These are phyloP conservation scores for Spongilla lacustris DNA, from an alignment of 37 sponge, comb jelly and placozoan genomes.

Conservation along the genomic window DNA sequence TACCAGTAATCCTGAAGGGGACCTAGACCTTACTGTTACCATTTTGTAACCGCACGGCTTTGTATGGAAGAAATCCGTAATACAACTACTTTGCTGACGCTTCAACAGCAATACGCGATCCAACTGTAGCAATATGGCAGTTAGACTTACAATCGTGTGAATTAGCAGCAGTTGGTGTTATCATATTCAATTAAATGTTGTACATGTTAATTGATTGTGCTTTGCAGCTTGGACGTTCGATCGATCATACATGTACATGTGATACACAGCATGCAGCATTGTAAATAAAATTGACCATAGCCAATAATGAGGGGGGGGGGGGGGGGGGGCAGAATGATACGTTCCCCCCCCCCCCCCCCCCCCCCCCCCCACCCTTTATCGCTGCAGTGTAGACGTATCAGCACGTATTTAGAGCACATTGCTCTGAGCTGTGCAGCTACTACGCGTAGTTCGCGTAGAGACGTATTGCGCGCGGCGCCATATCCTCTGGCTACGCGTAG, in stretches of 20 bases:
- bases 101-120: neutral
- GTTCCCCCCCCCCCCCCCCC: neutral
- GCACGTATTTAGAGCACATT: too few species aligned
- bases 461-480: too few species aligned
- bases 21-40: neutral
- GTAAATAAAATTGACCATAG: neutral
- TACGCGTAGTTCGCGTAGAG: too few species aligned
- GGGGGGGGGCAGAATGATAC: neutral
- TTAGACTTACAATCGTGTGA: neutral
- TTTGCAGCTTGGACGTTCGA: neutral
- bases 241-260: neutral
- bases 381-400: neutral
- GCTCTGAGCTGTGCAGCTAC: too few species aligned
- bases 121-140: neutral
- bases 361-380: neutral
- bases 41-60: neutral
- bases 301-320: neutral
- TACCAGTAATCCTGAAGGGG: neutral
- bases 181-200: neutral
- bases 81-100: slow-evolving; percentile 1
- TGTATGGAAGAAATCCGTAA: neutral
- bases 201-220: neutral
- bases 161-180: neutral
- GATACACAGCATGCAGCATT: neutral
- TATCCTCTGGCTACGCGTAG: too few species aligned